phyloP scores from a whole-genome alignment of 2,797 vertebrate species.

The Pogonophryne albipinna region DNA sequence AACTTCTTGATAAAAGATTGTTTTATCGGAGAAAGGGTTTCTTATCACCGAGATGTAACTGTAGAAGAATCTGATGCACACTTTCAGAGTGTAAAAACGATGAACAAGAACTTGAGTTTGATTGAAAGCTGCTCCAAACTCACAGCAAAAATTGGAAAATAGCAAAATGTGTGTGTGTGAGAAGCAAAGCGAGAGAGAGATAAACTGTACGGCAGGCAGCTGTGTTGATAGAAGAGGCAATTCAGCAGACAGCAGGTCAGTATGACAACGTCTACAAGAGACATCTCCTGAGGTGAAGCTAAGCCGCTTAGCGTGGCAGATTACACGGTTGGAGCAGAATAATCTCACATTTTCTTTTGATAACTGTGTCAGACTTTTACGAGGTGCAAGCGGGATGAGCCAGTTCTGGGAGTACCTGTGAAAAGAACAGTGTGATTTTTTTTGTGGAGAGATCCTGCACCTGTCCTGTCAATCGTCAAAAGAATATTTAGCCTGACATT shows the following conservation, averaged over 20 bases:
- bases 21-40: slow-evolving; percentile 29
- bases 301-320: slow-evolving; percentile 60
- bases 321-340: slow-evolving; percentile 50
- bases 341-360: slow-evolving; percentile 64
- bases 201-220: slow-evolving; percentile 48
- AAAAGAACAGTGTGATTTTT: slow-evolving; percentile 18
- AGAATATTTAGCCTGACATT: slow-evolving; percentile 60
- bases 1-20: slow-evolving; percentile 27
- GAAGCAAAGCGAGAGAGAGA: slow-evolving; percentile 30
- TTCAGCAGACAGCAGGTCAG: slow-evolving; percentile 60
- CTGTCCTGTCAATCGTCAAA: slow-evolving; percentile 67
- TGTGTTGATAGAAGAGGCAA: slow-evolving; percentile 51
- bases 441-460: slow-evolving; percentile 53
- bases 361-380: slow-evolving; percentile 54
- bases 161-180: slow-evolving; percentile 56
- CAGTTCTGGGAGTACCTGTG: slow-evolving; percentile 30
- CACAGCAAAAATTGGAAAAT: slow-evolving; percentile 37
- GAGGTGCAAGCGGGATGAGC: slow-evolving; percentile 46
- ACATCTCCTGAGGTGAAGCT: slow-evolving; percentile 61
- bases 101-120: slow-evolving; percentile 39
- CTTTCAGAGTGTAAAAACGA: slow-evolving; percentile 43
- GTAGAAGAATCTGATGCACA: slow-evolving; percentile 35
- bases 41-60: slow-evolving; percentile 39
- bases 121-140: slow-evolving; percentile 28
- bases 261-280: slow-evolving; percentile 39